phyloP scores from a whole-genome alignment of 2,797 vertebrate genomes.

The Ctenochaetus hawaiiensis region DNA sequence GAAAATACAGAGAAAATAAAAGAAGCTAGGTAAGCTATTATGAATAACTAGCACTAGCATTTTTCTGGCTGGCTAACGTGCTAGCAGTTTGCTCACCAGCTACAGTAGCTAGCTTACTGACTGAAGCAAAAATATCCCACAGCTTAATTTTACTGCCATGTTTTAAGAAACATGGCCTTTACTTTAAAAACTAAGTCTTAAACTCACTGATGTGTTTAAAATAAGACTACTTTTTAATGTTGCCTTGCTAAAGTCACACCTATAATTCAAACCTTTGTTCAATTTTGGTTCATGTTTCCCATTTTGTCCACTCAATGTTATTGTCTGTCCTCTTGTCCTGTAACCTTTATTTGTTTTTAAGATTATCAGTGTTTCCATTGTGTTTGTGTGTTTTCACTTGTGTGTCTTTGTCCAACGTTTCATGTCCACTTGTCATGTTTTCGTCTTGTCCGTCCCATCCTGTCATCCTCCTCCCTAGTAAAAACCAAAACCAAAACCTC shows the following conservation, averaged over 20 bases:
- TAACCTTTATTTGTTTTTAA: constrained; percentile 12
- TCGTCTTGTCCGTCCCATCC: constrained; percentile 43
- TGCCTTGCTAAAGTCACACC: constrained; percentile 3
- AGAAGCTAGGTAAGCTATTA: no score
- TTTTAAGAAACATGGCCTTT: background rate
- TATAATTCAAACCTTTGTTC: constrained; percentile 15
- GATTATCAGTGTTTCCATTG: constrained; percentile 40
- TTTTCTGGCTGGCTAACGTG: background rate
- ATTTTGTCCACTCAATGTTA: no score
- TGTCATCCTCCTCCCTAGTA: constrained; percentile 68
- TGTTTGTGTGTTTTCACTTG: constrained; percentile 51
- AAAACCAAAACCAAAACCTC: constrained; percentile 74
- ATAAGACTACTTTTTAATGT: constrained; percentile 4
- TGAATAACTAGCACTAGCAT: background rate
- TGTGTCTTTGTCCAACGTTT: constrained; percentile 61
- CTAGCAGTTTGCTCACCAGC: background rate
- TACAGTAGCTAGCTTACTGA: background rate
- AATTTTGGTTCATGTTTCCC: background rate
- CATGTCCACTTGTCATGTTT: constrained; percentile 57
- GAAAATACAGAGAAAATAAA: background rate
- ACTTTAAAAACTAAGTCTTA: background rate
- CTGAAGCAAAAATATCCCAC: background rate
- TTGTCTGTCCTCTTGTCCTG: background rate
- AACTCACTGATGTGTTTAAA: background rate
- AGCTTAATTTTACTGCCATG: background rate